Evolutionary conservation across 2,888 invertebrate genomes (phyloP).

Genomic region (Eupithecia inturbata): DNA sequence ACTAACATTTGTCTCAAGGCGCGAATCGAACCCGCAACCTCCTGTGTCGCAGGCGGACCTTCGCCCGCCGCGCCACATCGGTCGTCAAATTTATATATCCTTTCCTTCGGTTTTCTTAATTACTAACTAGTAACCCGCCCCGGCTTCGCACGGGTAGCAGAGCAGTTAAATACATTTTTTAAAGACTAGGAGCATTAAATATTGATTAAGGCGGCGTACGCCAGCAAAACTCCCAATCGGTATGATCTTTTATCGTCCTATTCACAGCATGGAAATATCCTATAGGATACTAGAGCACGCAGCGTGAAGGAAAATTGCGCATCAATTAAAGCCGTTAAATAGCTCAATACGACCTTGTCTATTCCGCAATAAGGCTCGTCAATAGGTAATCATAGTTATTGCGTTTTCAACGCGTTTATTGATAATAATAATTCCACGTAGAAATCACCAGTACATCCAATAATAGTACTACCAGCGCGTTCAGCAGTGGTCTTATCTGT

Average conservation of each 20-base stretch:
- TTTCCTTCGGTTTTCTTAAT: no score
- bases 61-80: no score
- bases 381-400: neutral
- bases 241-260: neutral
- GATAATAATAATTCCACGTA: neutral
- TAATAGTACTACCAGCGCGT: neutral
- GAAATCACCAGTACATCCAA: neutral
- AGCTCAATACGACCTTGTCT: neutral
- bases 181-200: no score
- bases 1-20: no score
- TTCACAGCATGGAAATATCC: neutral
- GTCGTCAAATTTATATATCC: no score
- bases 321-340: neutral
- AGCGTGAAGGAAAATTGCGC: neutral
- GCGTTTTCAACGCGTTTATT: neutral
- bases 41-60: no score
- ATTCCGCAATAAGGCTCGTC: neutral
- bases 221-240: no score
- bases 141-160: neutral
- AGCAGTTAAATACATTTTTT: no score
- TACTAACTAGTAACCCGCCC: neutral
- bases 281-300: neutral
- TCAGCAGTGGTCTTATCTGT: neutral
- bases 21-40: no score
- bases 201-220: no score